Evolutionary conservation across 2,888 invertebrate genomes (phyloP).

Genomic region (Agrochola litura): DNA sequence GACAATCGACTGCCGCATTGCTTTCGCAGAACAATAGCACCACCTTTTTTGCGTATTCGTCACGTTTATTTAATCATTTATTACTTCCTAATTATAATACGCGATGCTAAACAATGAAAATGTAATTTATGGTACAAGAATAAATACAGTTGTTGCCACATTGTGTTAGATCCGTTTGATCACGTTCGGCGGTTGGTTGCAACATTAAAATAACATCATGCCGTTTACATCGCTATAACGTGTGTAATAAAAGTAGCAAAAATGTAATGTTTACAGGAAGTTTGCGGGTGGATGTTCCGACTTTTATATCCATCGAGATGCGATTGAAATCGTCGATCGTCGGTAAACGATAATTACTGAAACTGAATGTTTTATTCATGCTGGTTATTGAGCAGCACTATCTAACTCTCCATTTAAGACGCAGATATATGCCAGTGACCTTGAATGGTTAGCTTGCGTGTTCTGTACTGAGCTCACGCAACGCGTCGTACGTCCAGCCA

Average conservation of each 20-base stretch:
- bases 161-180: conserved; percentile 55
- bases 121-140: conserved; percentile 45
- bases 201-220: conserved; percentile 64
- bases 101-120: conserved; percentile 58
- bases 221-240: conserved; percentile 61
- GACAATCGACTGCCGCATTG: conserved; percentile 64
- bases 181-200: conserved; percentile 57
- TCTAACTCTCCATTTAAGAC: neutral
- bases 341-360: conserved; percentile 23
- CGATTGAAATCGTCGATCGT: conserved; percentile 46
- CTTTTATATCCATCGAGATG: conserved; percentile 61
- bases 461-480: no score
- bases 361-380: conserved; percentile 18
- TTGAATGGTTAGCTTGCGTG: no score
- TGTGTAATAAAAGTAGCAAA: conserved; percentile 70
- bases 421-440: no score
- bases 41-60: conserved; percentile 54
- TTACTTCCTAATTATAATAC: conserved; percentile 59
- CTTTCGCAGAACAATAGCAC: conserved; percentile 67
- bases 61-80: conserved; percentile 54
- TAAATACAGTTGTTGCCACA: conserved; percentile 52
- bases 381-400: neutral
- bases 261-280: conserved; percentile 72
- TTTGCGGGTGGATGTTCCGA: conserved; percentile 76
- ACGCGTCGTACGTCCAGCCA: no score